These are phyloP conservation scores for Turritopsis dohrnii DNA, from an alignment of 30 jellyfish, hydroid and myxozoan species.

Conservation along the genomic window DNA sequence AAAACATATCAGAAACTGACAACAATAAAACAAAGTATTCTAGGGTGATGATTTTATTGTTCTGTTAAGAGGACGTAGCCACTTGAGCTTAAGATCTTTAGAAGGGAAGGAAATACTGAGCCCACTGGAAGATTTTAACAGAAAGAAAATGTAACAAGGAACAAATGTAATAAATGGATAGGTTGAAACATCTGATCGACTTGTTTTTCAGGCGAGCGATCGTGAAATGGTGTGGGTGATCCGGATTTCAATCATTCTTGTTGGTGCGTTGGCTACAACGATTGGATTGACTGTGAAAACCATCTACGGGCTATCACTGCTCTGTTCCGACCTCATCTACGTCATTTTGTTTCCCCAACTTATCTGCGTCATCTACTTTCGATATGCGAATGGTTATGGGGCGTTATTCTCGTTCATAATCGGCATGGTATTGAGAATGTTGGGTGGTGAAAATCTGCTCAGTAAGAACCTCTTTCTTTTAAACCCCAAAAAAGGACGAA, in stretches of 20 bases:
- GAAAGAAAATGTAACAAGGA: too few relatives aligned
- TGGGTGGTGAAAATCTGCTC: slow-evolving; percentile 83
- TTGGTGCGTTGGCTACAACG: slow-evolving; percentile 87
- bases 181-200: not conserved
- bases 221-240: slow-evolving; percentile 93
- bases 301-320: slow-evolving; percentile 80
- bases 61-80: too few relatives aligned
- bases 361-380: slow-evolving; percentile 82
- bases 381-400: slow-evolving; percentile 85
- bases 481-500: too few relatives aligned
- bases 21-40: too few relatives aligned
- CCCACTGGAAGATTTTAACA: too few relatives aligned
- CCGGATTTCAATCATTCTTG: slow-evolving; percentile 65
- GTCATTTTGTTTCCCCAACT: slow-evolving; percentile 93
- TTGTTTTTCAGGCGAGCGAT: slow-evolving; percentile 68
- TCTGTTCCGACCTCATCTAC: slow-evolving; percentile 93
- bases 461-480: slow-evolving; percentile 31
- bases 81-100: too few relatives aligned
- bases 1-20: too few relatives aligned
- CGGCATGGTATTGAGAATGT: slow-evolving; percentile 76
- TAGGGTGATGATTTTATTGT: too few relatives aligned
- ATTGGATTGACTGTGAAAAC: slow-evolving; percentile 85
- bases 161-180: not conserved
- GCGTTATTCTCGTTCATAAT: slow-evolving; percentile 61
- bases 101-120: too few relatives aligned